Conservation (phyloP, 2,113 vertebrate genomes). For the Neogale vison region DNA sequence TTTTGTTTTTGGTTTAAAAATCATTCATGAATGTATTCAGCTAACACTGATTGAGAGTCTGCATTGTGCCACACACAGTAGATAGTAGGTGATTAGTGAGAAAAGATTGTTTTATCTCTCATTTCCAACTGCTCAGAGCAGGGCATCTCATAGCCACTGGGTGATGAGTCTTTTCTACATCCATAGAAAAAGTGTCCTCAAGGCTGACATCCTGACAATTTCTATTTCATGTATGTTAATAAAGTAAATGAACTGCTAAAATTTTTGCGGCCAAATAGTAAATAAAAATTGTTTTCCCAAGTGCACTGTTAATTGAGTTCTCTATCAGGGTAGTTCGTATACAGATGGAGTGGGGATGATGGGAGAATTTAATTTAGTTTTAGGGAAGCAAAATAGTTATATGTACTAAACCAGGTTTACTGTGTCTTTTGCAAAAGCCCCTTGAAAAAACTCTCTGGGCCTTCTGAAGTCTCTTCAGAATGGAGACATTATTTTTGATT, state of each 20-base stretch:
- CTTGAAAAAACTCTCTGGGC: background rate
- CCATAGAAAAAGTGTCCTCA: background rate
- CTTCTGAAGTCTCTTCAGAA: background rate
- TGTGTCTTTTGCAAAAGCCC: background rate
- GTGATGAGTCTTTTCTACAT: background rate
- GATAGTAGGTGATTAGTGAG: background rate
- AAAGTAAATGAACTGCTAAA: background rate
- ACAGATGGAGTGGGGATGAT: background rate
- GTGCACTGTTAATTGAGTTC: background rate
- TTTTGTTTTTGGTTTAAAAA: background rate
- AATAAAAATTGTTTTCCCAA: background rate
- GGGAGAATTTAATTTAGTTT: constrained; percentile 21
- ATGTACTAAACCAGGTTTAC: background rate
- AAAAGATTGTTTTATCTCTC: background rate
- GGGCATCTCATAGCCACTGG: background rate
- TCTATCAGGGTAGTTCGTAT: background rate
- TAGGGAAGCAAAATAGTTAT: background rate
- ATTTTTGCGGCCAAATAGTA: background rate
- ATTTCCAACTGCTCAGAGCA: background rate
- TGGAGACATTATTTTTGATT: background rate
- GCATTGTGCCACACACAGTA: background rate
- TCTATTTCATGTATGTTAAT: constrained; percentile 28
- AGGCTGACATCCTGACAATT: background rate
- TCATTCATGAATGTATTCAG: background rate
- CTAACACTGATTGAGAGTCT: background rate